These are phyloP conservation scores for Phalangium opilio DNA, from an alignment of 2,888 invertebrate species.

Conservation along the genomic window DNA sequence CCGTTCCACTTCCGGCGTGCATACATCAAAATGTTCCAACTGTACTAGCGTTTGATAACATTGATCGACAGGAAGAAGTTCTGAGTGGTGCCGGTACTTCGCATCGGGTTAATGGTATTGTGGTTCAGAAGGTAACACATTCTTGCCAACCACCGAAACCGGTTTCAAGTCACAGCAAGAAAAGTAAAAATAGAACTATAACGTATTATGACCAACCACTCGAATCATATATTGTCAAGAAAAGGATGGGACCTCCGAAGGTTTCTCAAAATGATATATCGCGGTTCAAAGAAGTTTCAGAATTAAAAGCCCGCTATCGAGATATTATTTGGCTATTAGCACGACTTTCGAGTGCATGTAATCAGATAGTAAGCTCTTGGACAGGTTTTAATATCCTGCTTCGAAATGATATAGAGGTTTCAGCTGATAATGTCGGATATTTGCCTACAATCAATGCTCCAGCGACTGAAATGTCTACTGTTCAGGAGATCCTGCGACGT, in stretches of 20 bases:
- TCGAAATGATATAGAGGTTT: slow-evolving; percentile 5
- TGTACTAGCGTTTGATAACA: slow-evolving; percentile 20
- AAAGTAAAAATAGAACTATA: not conserved
- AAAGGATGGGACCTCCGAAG: not conserved
- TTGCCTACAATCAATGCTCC: slow-evolving; percentile 6
- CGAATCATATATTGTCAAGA: not conserved
- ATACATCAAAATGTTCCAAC: slow-evolving; percentile 13
- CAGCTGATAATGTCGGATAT: slow-evolving; percentile 8
- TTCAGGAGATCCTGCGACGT: not conserved
- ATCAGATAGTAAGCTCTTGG: slow-evolving; percentile 13
- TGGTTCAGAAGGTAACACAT: slow-evolving; percentile 12
- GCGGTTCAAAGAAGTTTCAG: not conserved
- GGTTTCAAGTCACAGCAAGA: not conserved
- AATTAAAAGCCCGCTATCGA: not conserved
- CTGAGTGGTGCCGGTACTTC: slow-evolving; percentile 18
- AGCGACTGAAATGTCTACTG: not conserved
- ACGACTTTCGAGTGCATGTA: slow-evolving; percentile 4
- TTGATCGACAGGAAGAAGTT: slow-evolving; percentile 19
- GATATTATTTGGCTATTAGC: not conserved
- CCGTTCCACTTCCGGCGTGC: slow-evolving; percentile 4
- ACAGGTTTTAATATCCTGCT: slow-evolving; percentile 13
- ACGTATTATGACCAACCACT: not conserved
- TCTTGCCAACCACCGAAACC: slow-evolving; percentile 8
- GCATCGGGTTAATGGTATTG: slow-evolving; percentile 21
- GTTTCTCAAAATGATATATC: not conserved